phyloP scores from a whole-genome alignment of 2,888 invertebrate genomes.

The Drosophila subquinaria region DNA sequence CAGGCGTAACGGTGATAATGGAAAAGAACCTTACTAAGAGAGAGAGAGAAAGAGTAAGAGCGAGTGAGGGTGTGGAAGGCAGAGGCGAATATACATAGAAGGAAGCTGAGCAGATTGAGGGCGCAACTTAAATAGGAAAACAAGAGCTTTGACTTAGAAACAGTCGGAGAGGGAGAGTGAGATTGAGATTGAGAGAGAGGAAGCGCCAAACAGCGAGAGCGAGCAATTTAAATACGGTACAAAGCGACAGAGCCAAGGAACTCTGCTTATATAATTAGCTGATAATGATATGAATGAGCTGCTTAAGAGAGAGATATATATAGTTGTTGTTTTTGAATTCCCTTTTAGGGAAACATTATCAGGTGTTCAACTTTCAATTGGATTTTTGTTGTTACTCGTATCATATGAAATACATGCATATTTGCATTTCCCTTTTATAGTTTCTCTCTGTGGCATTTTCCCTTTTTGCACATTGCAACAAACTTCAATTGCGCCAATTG shows the following conservation, averaged over 20 bases:
- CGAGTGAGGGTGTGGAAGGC: slow-evolving; percentile 1
- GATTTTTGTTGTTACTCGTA: slow-evolving; percentile 3
- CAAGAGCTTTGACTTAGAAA: slow-evolving; percentile 9
- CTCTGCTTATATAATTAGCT: slow-evolving; percentile 42
- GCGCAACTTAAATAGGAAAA: slow-evolving; percentile 43
- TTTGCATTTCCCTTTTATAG: neutral
- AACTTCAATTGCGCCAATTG: slow-evolving; percentile 64
- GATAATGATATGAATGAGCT: slow-evolving; percentile 36
- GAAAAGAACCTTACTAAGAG: slow-evolving; percentile 28
- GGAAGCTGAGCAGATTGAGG: slow-evolving; percentile 30
- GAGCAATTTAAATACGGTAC: slow-evolving; percentile 2
- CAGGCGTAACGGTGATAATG: slow-evolving; percentile 44
- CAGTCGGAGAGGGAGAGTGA: neutral
- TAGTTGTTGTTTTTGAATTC: too few species aligned
- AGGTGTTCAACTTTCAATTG: slow-evolving; percentile 17
- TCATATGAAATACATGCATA: slow-evolving; percentile 10
- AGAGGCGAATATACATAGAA: slow-evolving; percentile 16
- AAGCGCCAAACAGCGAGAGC: neutral
- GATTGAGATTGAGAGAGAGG: neutral
- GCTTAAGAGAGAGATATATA: neutral
- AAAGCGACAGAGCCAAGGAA: slow-evolving; percentile 12
- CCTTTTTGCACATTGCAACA: slow-evolving; percentile 32
- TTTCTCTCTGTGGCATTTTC: slow-evolving; percentile 38
- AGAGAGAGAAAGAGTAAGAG: neutral
- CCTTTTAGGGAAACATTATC: too few species aligned